Evolutionary conservation across 2,113 vertebrate species (phyloP).

Genomic region (Scortum barcoo): DNA sequence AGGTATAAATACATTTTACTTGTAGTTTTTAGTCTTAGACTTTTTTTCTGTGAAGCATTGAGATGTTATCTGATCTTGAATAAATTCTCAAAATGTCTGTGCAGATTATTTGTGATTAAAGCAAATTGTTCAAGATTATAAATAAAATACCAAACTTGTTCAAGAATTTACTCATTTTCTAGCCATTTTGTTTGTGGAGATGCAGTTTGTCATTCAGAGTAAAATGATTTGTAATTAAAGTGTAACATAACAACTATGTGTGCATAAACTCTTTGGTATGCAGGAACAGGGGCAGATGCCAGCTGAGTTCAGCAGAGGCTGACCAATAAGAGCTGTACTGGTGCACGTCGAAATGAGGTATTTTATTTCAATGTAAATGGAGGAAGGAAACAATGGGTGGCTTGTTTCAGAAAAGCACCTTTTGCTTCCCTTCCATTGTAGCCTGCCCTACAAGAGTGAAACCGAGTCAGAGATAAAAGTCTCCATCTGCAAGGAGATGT

Average conservation of each 20-base stretch:
- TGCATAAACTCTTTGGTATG: not conserved
- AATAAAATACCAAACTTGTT: slow-evolving; percentile 14
- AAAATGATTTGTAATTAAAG: too few species aligned
- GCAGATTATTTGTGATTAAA: slow-evolving; percentile 4
- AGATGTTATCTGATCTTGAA: not conserved
- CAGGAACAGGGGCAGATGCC: slow-evolving; percentile 4
- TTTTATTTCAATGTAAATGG: slow-evolving; percentile 66
- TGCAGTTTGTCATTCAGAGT: not conserved
- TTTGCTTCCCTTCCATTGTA: slow-evolving; percentile 49
- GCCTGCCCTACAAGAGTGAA: slow-evolving; percentile 60
- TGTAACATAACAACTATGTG: not conserved
- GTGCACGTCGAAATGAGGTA: slow-evolving; percentile 38
- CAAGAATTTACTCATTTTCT: not conserved
- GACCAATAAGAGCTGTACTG: slow-evolving; percentile 31
- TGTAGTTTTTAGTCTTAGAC: not conserved
- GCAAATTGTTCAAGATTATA: not conserved
- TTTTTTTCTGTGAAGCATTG: not conserved
- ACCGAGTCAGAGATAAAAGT: slow-evolving; percentile 74
- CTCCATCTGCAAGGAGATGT: slow-evolving; percentile 28
- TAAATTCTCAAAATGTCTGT: not conserved
- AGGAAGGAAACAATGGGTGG: slow-evolving; percentile 69
- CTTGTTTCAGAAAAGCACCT: slow-evolving; percentile 71
- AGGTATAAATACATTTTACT: not conserved
- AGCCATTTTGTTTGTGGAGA: not conserved
- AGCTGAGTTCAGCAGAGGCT: slow-evolving; percentile 33